Percentiles rank a stretch among this genome's conserved stretches.
Evolutionary conservation across 2,888 invertebrate genomes (phyloP).

Genomic region (Cheilosia variabilis): DNA sequence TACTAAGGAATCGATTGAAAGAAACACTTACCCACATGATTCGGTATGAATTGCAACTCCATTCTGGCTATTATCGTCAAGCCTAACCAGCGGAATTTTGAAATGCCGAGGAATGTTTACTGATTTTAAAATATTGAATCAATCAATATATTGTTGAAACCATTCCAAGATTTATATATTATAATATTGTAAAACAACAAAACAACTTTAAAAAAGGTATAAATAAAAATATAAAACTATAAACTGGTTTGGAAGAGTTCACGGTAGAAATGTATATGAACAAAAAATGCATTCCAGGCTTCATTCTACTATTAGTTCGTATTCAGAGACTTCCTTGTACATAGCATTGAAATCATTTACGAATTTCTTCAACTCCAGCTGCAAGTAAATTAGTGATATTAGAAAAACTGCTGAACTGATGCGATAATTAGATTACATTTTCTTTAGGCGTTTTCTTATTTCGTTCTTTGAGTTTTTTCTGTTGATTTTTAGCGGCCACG

Average conservation of each 20-base stretch:
- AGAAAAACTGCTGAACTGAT: background rate
- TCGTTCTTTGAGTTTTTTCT: conserved; percentile 69
- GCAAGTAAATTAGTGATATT: conserved; percentile 23
- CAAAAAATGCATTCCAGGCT: background rate
- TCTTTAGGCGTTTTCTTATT: conserved; percentile 21
- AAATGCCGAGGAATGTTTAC: background rate
- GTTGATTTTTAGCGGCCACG: conserved; percentile 64
- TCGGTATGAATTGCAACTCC: background rate
- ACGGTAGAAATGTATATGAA: conserved; percentile 2
- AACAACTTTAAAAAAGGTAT: background rate
- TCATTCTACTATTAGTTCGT: conserved; percentile 80
- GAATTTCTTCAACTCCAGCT: conserved; percentile 78
- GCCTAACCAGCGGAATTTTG: background rate
- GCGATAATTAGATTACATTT: background rate
- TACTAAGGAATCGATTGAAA: background rate
- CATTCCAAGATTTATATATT: conserved; percentile 21
- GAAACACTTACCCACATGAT: conserved; percentile 6
- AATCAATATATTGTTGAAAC: conserved; percentile 70
- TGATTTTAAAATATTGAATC: conserved; percentile 75
- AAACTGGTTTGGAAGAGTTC: conserved; percentile 13
- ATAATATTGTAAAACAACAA: conserved; percentile 45
- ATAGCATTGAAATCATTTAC: conserved; percentile 81
- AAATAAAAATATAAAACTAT: conserved; percentile 59
- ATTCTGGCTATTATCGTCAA: background rate
- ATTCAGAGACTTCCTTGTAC: conserved; percentile 81